Conservation (phyloP, 2,888 invertebrate species). For the Cylindroiulus punctatus region DNA sequence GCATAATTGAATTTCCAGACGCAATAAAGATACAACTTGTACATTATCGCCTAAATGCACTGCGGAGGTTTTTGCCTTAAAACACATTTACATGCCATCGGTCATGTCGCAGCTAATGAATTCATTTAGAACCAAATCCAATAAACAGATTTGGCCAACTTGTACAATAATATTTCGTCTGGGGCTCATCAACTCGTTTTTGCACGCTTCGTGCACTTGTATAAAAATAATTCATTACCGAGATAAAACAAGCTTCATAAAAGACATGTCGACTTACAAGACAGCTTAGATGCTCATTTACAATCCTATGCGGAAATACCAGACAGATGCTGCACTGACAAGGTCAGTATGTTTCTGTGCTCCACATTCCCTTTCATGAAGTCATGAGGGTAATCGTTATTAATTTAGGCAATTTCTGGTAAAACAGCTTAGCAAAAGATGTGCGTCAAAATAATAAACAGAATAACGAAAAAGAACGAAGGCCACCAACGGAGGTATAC, state of each 20-base stretch:
- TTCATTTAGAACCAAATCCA: neutral
- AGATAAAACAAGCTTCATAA: slow-evolving; percentile 8
- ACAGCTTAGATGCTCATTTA: slow-evolving; percentile 19
- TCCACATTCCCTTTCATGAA: neutral
- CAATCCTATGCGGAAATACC: slow-evolving; percentile 5
- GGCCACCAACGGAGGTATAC: neutral
- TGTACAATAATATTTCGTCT: neutral
- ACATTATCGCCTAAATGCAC: neutral
- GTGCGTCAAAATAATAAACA: neutral
- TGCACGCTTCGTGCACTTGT: neutral
- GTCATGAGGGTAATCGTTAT: neutral
- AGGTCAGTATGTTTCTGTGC: slow-evolving; percentile 42
- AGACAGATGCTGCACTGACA: neutral
- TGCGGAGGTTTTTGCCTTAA: neutral
- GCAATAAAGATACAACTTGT: neutral
- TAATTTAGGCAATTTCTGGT: neutral
- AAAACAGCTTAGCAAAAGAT: neutral
- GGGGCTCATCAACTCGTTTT: neutral
- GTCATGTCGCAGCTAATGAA: neutral
- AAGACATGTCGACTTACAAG: neutral
- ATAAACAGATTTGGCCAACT: neutral
- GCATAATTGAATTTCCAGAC: slow-evolving; percentile 28
- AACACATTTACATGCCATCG: neutral
- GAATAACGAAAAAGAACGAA: neutral
- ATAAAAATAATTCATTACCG: neutral